Conservation (phyloP, 2,113 vertebrate species). For the Tinamus guttatus region DNA sequence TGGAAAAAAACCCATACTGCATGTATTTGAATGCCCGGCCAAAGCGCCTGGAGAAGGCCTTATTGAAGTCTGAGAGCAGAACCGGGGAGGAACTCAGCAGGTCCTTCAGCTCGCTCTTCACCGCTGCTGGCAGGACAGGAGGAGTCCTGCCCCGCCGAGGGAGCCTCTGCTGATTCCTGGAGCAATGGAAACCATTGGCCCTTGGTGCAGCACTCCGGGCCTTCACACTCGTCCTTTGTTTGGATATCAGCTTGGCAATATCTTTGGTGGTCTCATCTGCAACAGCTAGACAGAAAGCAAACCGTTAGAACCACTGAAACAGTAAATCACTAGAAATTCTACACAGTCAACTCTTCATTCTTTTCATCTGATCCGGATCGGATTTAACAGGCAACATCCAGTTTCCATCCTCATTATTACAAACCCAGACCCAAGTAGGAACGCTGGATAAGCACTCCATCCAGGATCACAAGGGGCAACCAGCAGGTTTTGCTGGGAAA, state of each 20-base stretch:
- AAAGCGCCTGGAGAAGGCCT: conserved; percentile 79
- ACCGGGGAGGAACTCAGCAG: conserved; percentile 85
- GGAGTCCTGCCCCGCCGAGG: conserved; percentile 72
- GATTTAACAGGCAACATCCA: neutral
- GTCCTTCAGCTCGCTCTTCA: conserved; percentile 85
- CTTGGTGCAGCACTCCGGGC: neutral
- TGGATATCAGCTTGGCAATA: conserved; percentile 85
- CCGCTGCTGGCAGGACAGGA: conserved; percentile 76
- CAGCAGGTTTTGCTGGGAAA: neutral
- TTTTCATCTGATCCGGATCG: neutral
- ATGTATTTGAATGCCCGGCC: conserved; percentile 79
- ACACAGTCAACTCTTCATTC: neutral
- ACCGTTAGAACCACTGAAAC: neutral
- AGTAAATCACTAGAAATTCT: neutral
- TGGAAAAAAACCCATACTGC: conserved; percentile 87
- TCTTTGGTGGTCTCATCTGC: conserved; percentile 83
- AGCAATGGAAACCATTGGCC: neutral
- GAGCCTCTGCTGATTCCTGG: neutral
- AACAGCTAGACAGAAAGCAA: conserved; percentile 76
- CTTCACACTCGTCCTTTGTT: conserved; percentile 74
- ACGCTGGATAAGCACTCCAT: neutral
- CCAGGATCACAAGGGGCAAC: neutral
- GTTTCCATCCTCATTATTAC: neutral
- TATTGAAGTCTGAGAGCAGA: conserved; percentile 83
- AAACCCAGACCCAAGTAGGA: neutral